A percentile compares a stretch with the other conserved stretches of the same genome.
Evolutionary conservation across 2,888 invertebrate species (phyloP).

Genomic region (Peribatodes rhomboidaria): DNA sequence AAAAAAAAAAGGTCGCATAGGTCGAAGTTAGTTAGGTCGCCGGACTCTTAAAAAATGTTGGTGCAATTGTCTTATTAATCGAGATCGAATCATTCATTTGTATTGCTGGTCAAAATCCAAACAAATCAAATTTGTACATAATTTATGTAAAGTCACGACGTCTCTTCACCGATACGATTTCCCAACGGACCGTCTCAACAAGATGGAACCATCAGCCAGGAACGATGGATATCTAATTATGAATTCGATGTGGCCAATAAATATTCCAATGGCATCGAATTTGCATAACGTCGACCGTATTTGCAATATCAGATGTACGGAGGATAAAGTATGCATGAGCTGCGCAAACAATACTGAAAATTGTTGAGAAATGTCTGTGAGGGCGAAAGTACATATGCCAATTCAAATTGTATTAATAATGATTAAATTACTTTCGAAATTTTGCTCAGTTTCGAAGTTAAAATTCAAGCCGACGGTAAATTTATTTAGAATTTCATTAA

Average conservation of each 20-base stretch:
- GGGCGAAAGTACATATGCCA: neutral
- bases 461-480: neutral
- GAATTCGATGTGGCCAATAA: conserved; percentile 79
- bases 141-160: conserved; percentile 70
- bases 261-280: conserved; percentile 77
- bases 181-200: conserved; percentile 67
- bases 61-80: neutral
- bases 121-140: conserved; percentile 52
- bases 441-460: neutral
- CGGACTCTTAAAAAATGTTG: too few species aligned
- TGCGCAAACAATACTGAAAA: conserved; percentile 29
- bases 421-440: conserved; percentile 4
- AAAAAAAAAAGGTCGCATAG: too few species aligned
- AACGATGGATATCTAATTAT: conserved; percentile 74
- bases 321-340: conserved; percentile 34
- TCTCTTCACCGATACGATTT: conserved; percentile 74
- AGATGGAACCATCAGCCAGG: conserved; percentile 61
- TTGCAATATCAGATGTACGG: conserved; percentile 41
- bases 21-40: too few species aligned
- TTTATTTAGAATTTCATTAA: neutral
- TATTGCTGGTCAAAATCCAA: conserved; percentile 18
- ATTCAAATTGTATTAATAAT: conserved; percentile 21
- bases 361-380: conserved; percentile 16
- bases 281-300: conserved; percentile 65
- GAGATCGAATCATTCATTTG: neutral